Conservation (phyloP, 2,888 invertebrate species). For the Tridacna gigas region DNA sequence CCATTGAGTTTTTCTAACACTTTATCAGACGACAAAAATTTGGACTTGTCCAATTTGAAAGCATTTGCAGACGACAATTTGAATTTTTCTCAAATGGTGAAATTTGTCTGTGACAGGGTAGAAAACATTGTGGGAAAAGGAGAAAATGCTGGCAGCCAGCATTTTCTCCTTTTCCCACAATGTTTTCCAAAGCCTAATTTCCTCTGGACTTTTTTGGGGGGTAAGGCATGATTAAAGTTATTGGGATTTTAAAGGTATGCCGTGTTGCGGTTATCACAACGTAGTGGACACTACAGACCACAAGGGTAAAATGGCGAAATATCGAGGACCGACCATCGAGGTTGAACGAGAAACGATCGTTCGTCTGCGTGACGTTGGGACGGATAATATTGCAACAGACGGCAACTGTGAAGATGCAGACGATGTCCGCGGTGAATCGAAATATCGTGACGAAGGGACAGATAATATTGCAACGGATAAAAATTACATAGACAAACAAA, state of each 20-base stretch:
- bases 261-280: not conserved
- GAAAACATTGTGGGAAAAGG: not conserved
- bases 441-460: constrained; percentile 44
- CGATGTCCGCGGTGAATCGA: not conserved
- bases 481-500: constrained; percentile 14
- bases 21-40: too few relatives aligned
- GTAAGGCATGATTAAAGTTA: too few relatives aligned
- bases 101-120: too few relatives aligned
- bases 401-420: not conserved
- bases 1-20: too few relatives aligned
- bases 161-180: not conserved
- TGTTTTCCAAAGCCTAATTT: not conserved
- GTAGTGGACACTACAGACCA: constrained; percentile 3
- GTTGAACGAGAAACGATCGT: constrained; percentile 51
- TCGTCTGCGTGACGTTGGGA: constrained; percentile 47
- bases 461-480: constrained; percentile 54
- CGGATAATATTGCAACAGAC: constrained; percentile 54
- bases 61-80: too few relatives aligned
- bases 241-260: not conserved
- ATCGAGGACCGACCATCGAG: constrained; percentile 19
- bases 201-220: too few relatives aligned
- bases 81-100: too few relatives aligned
- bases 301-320: constrained; percentile 1
- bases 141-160: not conserved
- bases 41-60: too few relatives aligned